These are phyloP conservation scores for Acanthornis magna DNA, from an alignment of 2,797 vertebrate species.

Conservation along the genomic window DNA sequence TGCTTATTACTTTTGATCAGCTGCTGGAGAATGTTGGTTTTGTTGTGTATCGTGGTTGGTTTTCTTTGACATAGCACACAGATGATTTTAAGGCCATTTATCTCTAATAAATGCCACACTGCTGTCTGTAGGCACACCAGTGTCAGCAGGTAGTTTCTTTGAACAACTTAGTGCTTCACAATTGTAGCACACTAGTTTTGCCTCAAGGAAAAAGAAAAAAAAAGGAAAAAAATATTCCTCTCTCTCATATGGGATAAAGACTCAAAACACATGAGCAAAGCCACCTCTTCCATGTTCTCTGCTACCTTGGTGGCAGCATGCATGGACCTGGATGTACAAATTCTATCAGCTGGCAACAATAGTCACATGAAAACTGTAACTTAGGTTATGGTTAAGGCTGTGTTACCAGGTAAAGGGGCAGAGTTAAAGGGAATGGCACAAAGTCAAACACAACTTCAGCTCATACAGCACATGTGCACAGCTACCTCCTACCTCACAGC, in stretches of 20 bases:
- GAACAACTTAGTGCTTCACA: background rate
- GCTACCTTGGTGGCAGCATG: background rate
- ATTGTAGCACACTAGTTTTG: background rate
- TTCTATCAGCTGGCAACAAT: background rate
- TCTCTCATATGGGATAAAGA: background rate
- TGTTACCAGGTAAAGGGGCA: background rate
- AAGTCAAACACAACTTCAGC: background rate
- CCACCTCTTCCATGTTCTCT: background rate
- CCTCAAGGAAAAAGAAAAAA: background rate
- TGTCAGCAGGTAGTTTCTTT: background rate
- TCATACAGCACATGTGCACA: background rate
- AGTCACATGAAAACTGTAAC: accelerated
- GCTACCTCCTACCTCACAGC: background rate
- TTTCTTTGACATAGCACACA: background rate
- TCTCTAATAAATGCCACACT: background rate
- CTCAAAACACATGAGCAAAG: accelerated
- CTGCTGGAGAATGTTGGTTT: background rate
- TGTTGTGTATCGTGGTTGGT: background rate
- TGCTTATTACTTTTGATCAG: background rate
- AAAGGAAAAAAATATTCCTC: background rate
- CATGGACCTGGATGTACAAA: background rate
- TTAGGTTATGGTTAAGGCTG: background rate
- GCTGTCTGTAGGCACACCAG: background rate
- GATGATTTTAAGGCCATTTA: background rate
- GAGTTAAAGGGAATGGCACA: background rate